Percentiles rank a stretch among this genome's conserved stretches.
Conservation (phyloP, 2,113 vertebrate genomes). For the Symphodus melops region DNA sequence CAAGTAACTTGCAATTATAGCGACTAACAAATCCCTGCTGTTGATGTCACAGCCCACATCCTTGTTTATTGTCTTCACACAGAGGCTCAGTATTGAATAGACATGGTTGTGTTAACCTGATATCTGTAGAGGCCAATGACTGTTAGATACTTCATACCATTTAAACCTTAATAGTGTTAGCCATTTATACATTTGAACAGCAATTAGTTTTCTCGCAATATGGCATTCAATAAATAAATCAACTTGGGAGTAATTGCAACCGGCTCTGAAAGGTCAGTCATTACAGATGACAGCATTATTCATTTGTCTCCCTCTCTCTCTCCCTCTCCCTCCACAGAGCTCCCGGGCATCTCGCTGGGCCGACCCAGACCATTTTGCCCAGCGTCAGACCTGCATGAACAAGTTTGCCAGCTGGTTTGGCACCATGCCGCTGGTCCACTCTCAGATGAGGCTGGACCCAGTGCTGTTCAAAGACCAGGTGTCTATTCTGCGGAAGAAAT, state of each 20-base stretch:
- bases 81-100: too few species aligned
- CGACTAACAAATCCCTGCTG: too few species aligned
- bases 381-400: conserved; percentile 99
- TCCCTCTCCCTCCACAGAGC: conserved; percentile 77
- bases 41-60: not conserved
- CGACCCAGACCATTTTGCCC: conserved; percentile 98
- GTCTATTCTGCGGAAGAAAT: conserved; percentile 98
- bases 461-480: conserved; percentile 99
- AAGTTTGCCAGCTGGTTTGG: conserved; percentile 99
- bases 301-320: conserved; percentile 13
- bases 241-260: conserved; percentile 37
- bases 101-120: not conserved
- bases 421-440: conserved; percentile 98
- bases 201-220: conserved; percentile 16
- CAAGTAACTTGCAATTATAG: too few species aligned
- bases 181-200: conserved; percentile 29
- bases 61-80: not conserved
- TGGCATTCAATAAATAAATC: conserved; percentile 2
- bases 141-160: conserved; percentile 1
- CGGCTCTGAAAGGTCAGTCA: conserved; percentile 52
- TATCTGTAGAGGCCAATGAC: conserved; percentile 12
- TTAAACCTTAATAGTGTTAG: conserved; percentile 7
- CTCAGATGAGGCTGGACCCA: conserved; percentile 98
- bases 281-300: conserved; percentile 52
- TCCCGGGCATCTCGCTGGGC: conserved; percentile 98